These are phyloP conservation scores for Trissolcus japonicus DNA, from an alignment of 2,888 invertebrate species.

Conservation along the genomic window DNA sequence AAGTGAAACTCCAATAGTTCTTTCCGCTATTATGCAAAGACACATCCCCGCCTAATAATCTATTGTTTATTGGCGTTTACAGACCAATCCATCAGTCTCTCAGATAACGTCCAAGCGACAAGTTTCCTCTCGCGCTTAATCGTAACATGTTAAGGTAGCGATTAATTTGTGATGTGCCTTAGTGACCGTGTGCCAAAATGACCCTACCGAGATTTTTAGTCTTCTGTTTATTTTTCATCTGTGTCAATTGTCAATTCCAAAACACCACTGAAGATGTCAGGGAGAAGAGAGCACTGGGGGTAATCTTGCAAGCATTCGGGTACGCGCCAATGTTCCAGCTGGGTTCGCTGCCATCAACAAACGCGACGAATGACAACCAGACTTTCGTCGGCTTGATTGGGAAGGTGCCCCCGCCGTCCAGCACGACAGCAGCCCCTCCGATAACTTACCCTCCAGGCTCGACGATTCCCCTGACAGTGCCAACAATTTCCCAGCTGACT, in stretches of 20 bases:
- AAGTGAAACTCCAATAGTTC: conserved; percentile 70
- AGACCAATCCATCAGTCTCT: conserved; percentile 59
- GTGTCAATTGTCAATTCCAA: background rate
- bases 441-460: conserved; percentile 57
- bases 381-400: conserved; percentile 50
- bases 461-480: conserved; percentile 48
- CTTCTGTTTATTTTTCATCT: too few relatives aligned
- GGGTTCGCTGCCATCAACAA: conserved; percentile 67
- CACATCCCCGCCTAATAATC: conserved; percentile 62
- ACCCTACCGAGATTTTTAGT: background rate
- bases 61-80: conserved; percentile 66
- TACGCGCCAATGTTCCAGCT: conserved; percentile 68
- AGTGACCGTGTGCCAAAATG: conserved; percentile 6
- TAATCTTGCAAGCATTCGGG: conserved; percentile 71
- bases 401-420: conserved; percentile 34
- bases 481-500: conserved; percentile 42
- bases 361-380: conserved; percentile 36
- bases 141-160: background rate
- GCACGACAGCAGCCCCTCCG: conserved; percentile 36
- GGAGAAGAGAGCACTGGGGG: conserved; percentile 71
- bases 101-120: conserved; percentile 46
- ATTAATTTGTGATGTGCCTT: conserved; percentile 10
- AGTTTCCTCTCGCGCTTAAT: conserved; percentile 11
- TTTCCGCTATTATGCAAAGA: conserved; percentile 74
- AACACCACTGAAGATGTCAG: conserved; percentile 58